These are phyloP conservation scores for Ameiurus melas DNA, from an alignment of 2,113 vertebrate species.

Conservation along the genomic window DNA sequence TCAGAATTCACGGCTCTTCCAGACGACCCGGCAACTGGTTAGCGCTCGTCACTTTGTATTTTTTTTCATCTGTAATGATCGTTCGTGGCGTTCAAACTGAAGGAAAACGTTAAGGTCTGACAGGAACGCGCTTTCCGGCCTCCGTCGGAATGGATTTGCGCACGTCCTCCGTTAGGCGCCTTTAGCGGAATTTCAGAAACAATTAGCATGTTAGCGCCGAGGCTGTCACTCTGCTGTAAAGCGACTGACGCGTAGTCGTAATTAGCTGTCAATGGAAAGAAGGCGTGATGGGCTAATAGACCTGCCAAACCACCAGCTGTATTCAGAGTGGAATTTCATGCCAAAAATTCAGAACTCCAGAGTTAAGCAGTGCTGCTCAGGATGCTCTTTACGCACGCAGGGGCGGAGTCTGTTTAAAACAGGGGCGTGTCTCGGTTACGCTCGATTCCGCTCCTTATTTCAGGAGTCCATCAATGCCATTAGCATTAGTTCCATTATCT, in stretches of 20 bases:
- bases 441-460: background rate
- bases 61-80: background rate
- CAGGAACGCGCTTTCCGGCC: background rate
- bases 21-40: background rate
- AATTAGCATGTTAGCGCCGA: conserved; percentile 51
- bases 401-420: background rate
- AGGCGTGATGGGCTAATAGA: conserved; percentile 37
- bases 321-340: background rate
- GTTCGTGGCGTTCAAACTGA: too few relatives aligned
- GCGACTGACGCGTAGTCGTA: conserved; percentile 15
- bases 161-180: conserved; percentile 35
- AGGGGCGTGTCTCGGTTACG: background rate
- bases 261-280: conserved; percentile 30
- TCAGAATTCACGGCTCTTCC: background rate
- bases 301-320: conserved; percentile 1
- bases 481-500: background rate
- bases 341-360: background rate
- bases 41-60: background rate
- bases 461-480: background rate
- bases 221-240: conserved; percentile 39
- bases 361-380: background rate
- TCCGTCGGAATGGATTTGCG: background rate
- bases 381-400: background rate
- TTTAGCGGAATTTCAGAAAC: conserved; percentile 54
- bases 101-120: background rate